Conservation (phyloP, 2,888 invertebrate genomes). For the Lamellibrachia columna region DNA sequence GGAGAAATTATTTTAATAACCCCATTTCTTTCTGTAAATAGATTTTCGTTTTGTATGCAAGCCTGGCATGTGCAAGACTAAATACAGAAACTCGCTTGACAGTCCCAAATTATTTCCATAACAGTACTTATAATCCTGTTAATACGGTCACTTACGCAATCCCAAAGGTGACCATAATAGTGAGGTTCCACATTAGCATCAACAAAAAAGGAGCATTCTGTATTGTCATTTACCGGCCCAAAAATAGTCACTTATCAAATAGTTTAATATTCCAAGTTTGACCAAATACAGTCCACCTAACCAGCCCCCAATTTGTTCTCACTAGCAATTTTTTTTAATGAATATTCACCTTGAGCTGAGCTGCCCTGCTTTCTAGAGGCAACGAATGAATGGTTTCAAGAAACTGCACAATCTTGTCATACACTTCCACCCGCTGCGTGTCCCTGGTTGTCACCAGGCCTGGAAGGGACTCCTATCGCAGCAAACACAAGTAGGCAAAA, state of each 20-base stretch:
- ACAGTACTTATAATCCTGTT: too few species aligned
- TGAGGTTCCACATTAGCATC: neutral
- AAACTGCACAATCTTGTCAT: neutral
- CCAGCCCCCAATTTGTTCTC: too few species aligned
- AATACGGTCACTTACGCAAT: too few species aligned
- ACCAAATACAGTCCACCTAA: neutral
- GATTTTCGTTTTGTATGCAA: too few species aligned
- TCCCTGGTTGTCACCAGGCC: conserved; percentile 41
- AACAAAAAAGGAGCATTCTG: neutral
- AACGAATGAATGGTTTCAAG: neutral
- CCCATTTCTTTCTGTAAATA: too few species aligned
- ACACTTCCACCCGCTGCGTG: neutral
- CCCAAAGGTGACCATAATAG: too few species aligned
- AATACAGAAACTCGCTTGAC: too few species aligned
- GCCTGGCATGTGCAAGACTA: too few species aligned
- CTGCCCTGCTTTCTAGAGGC: neutral
- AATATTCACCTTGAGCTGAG: conserved; percentile 18
- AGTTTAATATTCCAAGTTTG: neutral
- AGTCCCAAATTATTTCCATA: too few species aligned
- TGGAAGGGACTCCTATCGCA: neutral
- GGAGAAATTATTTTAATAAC: too few species aligned
- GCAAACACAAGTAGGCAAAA: neutral
- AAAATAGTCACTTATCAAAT: neutral
- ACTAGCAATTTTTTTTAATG: too few species aligned
- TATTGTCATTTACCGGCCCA: too few species aligned